A percentile compares a stretch with the other conserved stretches of the same genome.
phyloP scores from a whole-genome alignment of 2,113 vertebrate genomes.

The Gallinago undulata region DNA sequence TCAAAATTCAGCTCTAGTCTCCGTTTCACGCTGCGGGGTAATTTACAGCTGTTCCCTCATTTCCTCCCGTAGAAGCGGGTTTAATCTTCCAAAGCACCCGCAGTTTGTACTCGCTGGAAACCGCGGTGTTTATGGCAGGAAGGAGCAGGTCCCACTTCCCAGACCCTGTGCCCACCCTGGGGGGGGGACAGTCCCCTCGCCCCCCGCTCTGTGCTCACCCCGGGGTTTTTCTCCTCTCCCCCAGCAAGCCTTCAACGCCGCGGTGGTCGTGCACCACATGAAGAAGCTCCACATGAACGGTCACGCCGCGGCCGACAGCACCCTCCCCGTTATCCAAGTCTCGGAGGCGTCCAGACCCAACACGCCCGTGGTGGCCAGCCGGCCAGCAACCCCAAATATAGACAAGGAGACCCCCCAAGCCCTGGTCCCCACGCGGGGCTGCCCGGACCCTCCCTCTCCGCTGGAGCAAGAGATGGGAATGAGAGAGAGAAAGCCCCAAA shows the following conservation, averaged over 20 bases:
- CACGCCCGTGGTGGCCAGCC: neutral
- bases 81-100: neutral
- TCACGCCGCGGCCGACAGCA: conserved; percentile 12
- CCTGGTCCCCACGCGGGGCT: neutral
- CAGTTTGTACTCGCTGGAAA: neutral
- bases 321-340: neutral
- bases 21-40: neutral
- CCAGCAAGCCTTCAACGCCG: conserved; percentile 89
- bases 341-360: conserved; percentile 38
- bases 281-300: conserved; percentile 84
- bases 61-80: neutral
- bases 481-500: conserved; percentile 17
- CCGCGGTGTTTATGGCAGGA: rapidly evolving
- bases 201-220: neutral
- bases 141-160: rapidly evolving
- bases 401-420: neutral
- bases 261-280: conserved; percentile 86
- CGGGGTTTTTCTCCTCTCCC: neutral
- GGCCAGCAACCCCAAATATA: neutral
- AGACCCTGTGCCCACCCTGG: rapidly evolving
- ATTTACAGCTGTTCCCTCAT: neutral
- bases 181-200: rapidly evolving
- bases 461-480: neutral
- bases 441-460: neutral
- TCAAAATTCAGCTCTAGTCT: neutral